Evolutionary conservation across 1,140 invertebrate genomes (phyloP).

Genomic region (Laupala kohalensis): DNA sequence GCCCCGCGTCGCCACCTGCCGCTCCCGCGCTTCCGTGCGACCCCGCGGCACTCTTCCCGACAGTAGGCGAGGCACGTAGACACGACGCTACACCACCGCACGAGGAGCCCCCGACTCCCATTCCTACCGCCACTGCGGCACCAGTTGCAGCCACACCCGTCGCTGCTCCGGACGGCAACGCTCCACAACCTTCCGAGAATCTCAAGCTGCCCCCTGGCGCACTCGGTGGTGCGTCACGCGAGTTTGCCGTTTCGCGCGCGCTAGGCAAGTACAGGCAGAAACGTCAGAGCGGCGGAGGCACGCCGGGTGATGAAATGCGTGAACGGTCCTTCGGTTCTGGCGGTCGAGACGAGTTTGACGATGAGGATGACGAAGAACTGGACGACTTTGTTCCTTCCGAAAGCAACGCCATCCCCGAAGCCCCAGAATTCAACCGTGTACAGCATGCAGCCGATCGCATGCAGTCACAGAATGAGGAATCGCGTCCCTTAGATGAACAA

Average conservation of each 20-base stretch:
- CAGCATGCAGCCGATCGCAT: not conserved
- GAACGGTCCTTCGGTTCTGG: not conserved
- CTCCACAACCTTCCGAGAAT: slow-evolving; percentile 25
- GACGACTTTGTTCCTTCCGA: not conserved
- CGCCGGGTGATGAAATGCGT: slow-evolving; percentile 35
- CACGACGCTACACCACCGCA: slow-evolving; percentile 19
- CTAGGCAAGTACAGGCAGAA: slow-evolving; percentile 66
- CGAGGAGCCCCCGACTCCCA: slow-evolving; percentile 31
- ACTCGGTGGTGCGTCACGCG: slow-evolving; percentile 50
- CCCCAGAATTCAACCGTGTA: not conserved
- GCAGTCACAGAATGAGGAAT: too few species aligned
- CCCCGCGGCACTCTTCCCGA: slow-evolving; percentile 46
- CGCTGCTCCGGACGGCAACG: slow-evolving; percentile 26
- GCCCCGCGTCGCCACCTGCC: slow-evolving; percentile 19
- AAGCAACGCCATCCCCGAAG: not conserved
- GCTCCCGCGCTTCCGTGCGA: not conserved
- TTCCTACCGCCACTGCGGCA: slow-evolving; percentile 22
- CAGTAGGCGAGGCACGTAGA: slow-evolving; percentile 56
- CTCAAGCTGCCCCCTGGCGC: slow-evolving; percentile 35
- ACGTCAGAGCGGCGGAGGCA: slow-evolving; percentile 47
- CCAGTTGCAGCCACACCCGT: slow-evolving; percentile 26
- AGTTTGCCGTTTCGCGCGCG: slow-evolving; percentile 71
- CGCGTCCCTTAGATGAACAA: too few species aligned
- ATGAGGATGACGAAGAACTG: not conserved
- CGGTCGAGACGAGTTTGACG: not conserved